Conservation (phyloP, 2,888 invertebrate species). For the Mimas tiliae region DNA sequence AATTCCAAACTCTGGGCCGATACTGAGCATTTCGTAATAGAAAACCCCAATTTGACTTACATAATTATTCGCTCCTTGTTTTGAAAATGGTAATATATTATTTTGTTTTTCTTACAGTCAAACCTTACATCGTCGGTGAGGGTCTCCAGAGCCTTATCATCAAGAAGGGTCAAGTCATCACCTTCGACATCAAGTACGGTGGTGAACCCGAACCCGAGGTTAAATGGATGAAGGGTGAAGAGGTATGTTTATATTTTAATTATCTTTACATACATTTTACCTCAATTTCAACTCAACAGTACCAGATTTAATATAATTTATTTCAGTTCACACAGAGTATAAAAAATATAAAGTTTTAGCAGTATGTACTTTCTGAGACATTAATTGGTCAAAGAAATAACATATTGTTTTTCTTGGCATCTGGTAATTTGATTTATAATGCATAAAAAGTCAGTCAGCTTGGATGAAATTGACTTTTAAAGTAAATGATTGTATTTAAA, state of each 20-base stretch:
- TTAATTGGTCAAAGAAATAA: neutral
- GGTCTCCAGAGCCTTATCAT: slow-evolving; percentile 93
- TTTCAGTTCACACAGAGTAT: slow-evolving; percentile 15
- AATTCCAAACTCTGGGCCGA: too few relatives aligned
- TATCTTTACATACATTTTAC: slow-evolving; percentile 39
- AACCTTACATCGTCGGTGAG: slow-evolving; percentile 97
- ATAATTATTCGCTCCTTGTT: too few relatives aligned
- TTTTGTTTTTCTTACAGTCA: slow-evolving; percentile 85
- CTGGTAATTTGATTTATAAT: neutral
- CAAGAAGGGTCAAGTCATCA: slow-evolving; percentile 97
- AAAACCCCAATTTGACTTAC: too few relatives aligned
- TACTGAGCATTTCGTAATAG: too few relatives aligned
- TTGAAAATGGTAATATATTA: too few relatives aligned
- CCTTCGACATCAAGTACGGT: slow-evolving; percentile 96
- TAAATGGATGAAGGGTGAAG: slow-evolving; percentile 93
- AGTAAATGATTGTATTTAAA: neutral
- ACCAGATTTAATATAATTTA: slow-evolving; percentile 12
- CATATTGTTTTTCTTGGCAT: neutral
- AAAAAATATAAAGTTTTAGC: neutral
- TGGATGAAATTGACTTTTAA: neutral
- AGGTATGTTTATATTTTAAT: slow-evolving; percentile 81
- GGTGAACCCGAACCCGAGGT: slow-evolving; percentile 99
- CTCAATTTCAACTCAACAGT: slow-evolving; percentile 14
- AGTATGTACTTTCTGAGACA: neutral
- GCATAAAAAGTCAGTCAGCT: too few relatives aligned